Conservation (phyloP, 2,888 invertebrate species). For the Diarsia dahlii region DNA sequence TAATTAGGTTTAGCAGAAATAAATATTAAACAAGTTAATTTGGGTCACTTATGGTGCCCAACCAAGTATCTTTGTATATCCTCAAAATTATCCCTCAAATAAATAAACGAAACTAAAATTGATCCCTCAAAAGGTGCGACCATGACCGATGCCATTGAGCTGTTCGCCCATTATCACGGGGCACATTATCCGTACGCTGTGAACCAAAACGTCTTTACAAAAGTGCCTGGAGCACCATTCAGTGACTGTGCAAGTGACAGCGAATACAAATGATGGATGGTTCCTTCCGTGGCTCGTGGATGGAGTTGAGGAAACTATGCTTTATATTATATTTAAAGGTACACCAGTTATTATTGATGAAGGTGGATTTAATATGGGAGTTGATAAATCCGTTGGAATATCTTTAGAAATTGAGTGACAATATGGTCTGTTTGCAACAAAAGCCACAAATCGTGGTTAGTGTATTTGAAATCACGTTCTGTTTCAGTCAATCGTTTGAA, state of each 20-base stretch:
- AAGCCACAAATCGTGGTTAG: not conserved
- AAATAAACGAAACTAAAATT: slow-evolving; percentile 27
- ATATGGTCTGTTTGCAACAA: not conserved
- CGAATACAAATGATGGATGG: slow-evolving; percentile 64
- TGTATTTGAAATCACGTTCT: not conserved
- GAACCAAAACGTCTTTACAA: slow-evolving; percentile 64
- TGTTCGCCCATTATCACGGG: slow-evolving; percentile 53
- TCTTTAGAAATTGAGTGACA: not conserved
- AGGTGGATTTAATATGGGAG: slow-evolving; percentile 1
- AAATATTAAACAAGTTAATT: no score
- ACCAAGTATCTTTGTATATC: no score
- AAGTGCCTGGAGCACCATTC: slow-evolving; percentile 59
- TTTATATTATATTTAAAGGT: slow-evolving; percentile 44
- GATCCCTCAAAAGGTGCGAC: slow-evolving; percentile 18
- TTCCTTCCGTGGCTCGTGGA: slow-evolving; percentile 19
- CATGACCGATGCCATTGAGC: slow-evolving; percentile 42
- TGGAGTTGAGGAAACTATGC: slow-evolving; percentile 47
- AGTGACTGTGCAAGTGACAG: slow-evolving; percentile 61
- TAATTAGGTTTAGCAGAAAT: no score
- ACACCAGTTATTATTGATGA: slow-evolving; percentile 22
- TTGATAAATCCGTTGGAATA: not conserved
- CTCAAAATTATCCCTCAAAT: slow-evolving; percentile 10
- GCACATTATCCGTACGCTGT: slow-evolving; percentile 60
- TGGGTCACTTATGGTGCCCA: no score
- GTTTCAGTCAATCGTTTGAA: not conserved